Percentiles rank a stretch among this genome's conserved stretches.
Evolutionary conservation across 2,113 vertebrate species (phyloP).

Genomic region (Pristiophorus japonicus): DNA sequence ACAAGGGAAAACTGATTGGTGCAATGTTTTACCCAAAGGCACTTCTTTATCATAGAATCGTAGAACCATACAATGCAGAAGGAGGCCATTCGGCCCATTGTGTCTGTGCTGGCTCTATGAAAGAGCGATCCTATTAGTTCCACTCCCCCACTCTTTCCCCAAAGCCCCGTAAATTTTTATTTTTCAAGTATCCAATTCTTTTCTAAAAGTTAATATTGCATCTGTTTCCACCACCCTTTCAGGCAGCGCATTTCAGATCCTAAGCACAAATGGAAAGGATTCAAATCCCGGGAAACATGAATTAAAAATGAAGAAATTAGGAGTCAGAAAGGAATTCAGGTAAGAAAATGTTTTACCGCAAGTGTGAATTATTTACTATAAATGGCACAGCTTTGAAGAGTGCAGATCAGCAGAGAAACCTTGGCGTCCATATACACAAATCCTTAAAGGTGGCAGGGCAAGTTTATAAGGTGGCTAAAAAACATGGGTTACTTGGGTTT

Average conservation of each 20-base stretch:
- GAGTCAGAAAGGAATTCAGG: background rate
- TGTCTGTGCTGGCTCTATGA: background rate
- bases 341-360: background rate
- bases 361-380: background rate
- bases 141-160: background rate
- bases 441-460: background rate
- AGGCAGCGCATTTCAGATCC: background rate
- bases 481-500: too few species aligned
- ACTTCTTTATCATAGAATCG: background rate
- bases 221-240: background rate
- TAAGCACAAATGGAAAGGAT: background rate
- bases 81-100: background rate
- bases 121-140: background rate
- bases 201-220: background rate
- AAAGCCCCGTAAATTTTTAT: background rate
- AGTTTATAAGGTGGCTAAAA: background rate
- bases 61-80: background rate
- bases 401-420: too few species aligned
- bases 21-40: background rate
- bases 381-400: background rate
- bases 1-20: background rate
- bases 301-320: too few species aligned
- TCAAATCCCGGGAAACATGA: background rate
- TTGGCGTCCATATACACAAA: background rate
- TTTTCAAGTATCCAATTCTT: background rate